Percentiles rank a stretch among this genome's conserved stretches.
Evolutionary conservation across 2,888 invertebrate genomes (phyloP).

Genomic region (Drosophila anomalata): DNA sequence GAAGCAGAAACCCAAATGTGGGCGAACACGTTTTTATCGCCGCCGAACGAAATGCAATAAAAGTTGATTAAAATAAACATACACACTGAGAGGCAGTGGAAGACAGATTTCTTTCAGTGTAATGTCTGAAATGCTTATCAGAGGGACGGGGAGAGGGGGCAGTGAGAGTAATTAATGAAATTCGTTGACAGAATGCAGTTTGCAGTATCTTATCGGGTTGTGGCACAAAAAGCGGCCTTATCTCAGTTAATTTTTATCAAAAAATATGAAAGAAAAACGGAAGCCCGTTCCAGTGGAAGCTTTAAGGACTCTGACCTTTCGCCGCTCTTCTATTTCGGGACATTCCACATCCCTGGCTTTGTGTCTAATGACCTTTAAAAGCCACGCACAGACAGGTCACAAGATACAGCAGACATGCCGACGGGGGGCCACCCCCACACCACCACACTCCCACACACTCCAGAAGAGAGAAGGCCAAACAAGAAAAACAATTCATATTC

Average conservation of each 20-base stretch:
- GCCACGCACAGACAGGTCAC: conserved; percentile 70
- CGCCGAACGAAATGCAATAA: conserved; percentile 71
- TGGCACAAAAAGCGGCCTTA: not conserved
- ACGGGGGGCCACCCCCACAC: conserved; percentile 38
- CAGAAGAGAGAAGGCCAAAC: conserved; percentile 12
- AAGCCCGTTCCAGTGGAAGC: conserved; percentile 23
- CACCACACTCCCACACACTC: conserved; percentile 14
- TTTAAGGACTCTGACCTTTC: conserved; percentile 76
- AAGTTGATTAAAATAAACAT: conserved; percentile 75
- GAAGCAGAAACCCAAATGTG: conserved; percentile 60
- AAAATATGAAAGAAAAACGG: conserved; percentile 5
- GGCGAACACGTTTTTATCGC: conserved; percentile 81
- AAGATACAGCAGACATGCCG: conserved; percentile 52
- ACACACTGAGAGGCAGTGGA: conserved; percentile 12
- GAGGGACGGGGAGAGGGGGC: not conserved
- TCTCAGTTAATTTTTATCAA: conserved; percentile 5
- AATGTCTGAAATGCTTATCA: conserved; percentile 58
- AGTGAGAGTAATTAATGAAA: conserved; percentile 52
- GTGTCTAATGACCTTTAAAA: conserved; percentile 81
- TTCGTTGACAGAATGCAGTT: conserved; percentile 50
- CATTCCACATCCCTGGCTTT: conserved; percentile 31
- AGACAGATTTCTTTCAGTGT: conserved; percentile 9
- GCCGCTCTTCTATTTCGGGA: conserved; percentile 47
- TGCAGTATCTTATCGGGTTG: conserved; percentile 52
- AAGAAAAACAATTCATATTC: conserved; percentile 39